Base-by-base conservation (phyloP, 37 sponge, comb jelly and placozoan genomes). In the Hormiphora californensis region DNA sequence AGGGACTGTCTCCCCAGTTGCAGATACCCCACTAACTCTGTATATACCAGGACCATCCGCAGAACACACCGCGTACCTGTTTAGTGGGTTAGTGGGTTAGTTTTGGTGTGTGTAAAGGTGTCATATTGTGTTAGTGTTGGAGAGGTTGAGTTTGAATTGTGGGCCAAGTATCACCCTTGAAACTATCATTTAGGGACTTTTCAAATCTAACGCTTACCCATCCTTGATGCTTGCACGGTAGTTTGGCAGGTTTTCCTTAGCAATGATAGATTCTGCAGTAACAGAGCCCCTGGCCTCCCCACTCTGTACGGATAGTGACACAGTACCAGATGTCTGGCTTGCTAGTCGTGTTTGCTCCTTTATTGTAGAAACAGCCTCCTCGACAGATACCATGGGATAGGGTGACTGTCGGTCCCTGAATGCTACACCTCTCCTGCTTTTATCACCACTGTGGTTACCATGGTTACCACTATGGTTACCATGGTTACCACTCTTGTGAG, bases 171-270 rank as follows among this genome's bases (percentile, higher is more conserved):
- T n/a, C n/a, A n/a, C n/a, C n/a, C n/a, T n/a, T n/a, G n/a, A n/a
- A n/a, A n/a, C n/a, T n/a, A n/a, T n/a, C n/a, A n/a, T n/a, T n/a
- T n/a, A n/a, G n/a, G n/a, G n/a, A n/a, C n/a, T n/a, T n/a, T n/a
- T n/a, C n/a, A n/a, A n/a, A n/a, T n/a, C 69, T 30, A 98, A 93
- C 40, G 99, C 99, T 87, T 98, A 98, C 15, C 99, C 99, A 89
- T 98, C 99, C 54, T 94, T 98, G 43, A 98, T 63, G 21, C 96
- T 93, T 30, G 99, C 99, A 32, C 91, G 92, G 69, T 93, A 98
- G 31, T 96, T 93, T 41, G 99, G 99, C 22, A 94, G 54, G 19
- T 94, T 88, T 15, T 67, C 85, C 0, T 44, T 32, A 17, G 95
- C 93, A 55, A 41, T 0, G 0, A 98, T 85, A 69, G 90, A 89